phyloP scores from a whole-genome alignment of 1,140 invertebrate genomes.

The Bombyx mori region ASM3026992v2 NC_085118.1:5495001-5495500 shows the following conservation, averaged over 20 bases:
- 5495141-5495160: slow-evolving; percentile 56
- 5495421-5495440: too few species aligned
- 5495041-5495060: slow-evolving; percentile 70
- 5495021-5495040: slow-evolving; percentile 71
- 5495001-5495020: slow-evolving; percentile 41
- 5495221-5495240: slow-evolving; percentile 27
- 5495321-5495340: too few species aligned
- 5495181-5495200: slow-evolving; percentile 50
- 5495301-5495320: too few species aligned
- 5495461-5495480: too few species aligned
- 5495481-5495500: too few species aligned
- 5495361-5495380: too few species aligned
- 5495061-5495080: slow-evolving; percentile 71
- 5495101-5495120: slow-evolving; percentile 51
- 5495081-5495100: slow-evolving; percentile 58
- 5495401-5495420: too few species aligned
- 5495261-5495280: slow-evolving; percentile 18
- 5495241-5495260: slow-evolving; percentile 20
- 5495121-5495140: slow-evolving; percentile 59
- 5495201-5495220: slow-evolving; percentile 50
- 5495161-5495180: slow-evolving; percentile 64
- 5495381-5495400: too few species aligned
- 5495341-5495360: too few species aligned
- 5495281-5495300: background rate
- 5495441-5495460: too few species aligned